A percentile compares a stretch with the other conserved stretches of the same genome.
phyloP scores from a whole-genome alignment of 1,140 invertebrate genomes.

The Holotrichia oblita region DNA sequence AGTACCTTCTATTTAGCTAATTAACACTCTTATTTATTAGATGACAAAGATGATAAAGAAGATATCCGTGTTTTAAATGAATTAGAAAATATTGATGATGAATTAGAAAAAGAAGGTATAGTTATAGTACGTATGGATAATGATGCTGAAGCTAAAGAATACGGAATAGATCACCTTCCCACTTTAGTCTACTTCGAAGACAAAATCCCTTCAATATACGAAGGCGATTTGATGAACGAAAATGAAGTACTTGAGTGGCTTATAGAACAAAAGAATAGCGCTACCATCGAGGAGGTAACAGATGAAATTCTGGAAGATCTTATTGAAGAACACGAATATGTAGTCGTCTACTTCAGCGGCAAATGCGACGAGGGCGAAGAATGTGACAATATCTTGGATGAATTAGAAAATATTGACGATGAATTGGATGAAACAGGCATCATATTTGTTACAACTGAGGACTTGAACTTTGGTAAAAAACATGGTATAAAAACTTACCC shows the following conservation, averaged over 20 bases:
- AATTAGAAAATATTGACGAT: slow-evolving; percentile 93
- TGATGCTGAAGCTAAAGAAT: slow-evolving; percentile 88
- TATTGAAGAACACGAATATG: slow-evolving; percentile 91
- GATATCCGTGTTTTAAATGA: slow-evolving; percentile 89
- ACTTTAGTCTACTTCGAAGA: slow-evolving; percentile 91
- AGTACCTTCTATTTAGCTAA: background rate
- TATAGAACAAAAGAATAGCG: slow-evolving; percentile 87
- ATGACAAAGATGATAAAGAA: slow-evolving; percentile 90
- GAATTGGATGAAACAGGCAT: slow-evolving; percentile 93
- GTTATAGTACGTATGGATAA: slow-evolving; percentile 91
- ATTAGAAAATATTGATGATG: slow-evolving; percentile 92
- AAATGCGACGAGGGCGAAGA: slow-evolving; percentile 87
- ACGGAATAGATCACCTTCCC: slow-evolving; percentile 89
- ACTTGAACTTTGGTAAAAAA: slow-evolving; percentile 82
- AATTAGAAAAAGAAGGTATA: slow-evolving; percentile 88
- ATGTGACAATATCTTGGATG: slow-evolving; percentile 84
- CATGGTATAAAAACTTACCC: slow-evolving; percentile 87
- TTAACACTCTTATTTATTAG: slow-evolving; percentile 62
- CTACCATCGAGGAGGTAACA: slow-evolving; percentile 94
- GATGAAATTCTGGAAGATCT: slow-evolving; percentile 89
- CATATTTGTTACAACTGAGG: slow-evolving; percentile 93
- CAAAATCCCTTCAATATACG: slow-evolving; percentile 90
- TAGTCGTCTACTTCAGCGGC: slow-evolving; percentile 93
- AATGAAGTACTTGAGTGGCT: slow-evolving; percentile 92
- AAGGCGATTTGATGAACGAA: slow-evolving; percentile 91